Conservation (phyloP, 2,797 vertebrate species). For the Yasuhikotakia modesta region DNA sequence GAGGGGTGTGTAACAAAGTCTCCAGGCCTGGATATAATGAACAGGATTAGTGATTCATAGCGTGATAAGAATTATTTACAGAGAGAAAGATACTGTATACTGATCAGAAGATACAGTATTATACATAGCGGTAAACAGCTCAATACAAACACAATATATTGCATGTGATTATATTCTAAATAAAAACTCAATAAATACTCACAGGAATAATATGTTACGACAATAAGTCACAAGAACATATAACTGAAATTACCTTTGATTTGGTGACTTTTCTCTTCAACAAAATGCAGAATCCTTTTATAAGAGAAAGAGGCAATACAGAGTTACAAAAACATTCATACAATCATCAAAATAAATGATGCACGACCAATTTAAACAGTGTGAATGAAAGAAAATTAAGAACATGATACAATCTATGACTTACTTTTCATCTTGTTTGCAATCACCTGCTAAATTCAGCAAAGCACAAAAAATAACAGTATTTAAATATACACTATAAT, state of each 20-base stretch:
- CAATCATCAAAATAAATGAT: background rate
- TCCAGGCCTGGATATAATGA: slow-evolving; percentile 70
- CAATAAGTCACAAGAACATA: no score
- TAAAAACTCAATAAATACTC: no score
- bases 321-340: background rate
- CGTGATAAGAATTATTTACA: background rate
- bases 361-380: background rate
- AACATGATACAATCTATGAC: background rate
- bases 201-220: no score
- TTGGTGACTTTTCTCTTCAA: slow-evolving; percentile 3
- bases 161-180: no score
- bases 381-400: background rate
- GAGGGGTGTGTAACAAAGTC: slow-evolving; percentile 71
- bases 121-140: background rate
- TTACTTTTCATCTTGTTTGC: slow-evolving; percentile 47
- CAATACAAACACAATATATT: background rate
- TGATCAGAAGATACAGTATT: background rate
- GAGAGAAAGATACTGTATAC: background rate
- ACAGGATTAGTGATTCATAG: slow-evolving; percentile 7
- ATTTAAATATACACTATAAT: no score
- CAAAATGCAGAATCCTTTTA: slow-evolving; percentile 29
- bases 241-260: no score
- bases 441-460: slow-evolving; percentile 27
- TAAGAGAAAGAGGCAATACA: background rate
- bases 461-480: no score